Evolutionary conservation across 2,797 vertebrate species (phyloP).

Genomic region (Sylvilagus floridanus): DNA sequence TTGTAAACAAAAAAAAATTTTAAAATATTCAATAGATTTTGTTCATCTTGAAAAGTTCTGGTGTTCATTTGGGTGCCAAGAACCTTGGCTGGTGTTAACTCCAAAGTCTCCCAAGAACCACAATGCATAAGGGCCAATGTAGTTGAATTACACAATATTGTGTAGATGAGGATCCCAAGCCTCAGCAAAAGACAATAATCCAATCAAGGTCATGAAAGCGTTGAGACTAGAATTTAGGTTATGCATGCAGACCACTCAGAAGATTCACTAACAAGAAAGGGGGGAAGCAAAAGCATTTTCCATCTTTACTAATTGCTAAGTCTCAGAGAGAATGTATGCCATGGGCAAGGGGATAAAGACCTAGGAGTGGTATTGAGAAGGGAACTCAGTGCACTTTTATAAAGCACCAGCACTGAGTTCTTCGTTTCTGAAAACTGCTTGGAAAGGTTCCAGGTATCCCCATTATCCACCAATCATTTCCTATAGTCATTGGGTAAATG

Average conservation of each 20-base stretch:
- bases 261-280: not conserved
- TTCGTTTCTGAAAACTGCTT: not conserved
- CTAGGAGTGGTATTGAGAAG: not conserved
- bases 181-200: not conserved
- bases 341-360: not conserved
- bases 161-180: not conserved
- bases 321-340: not conserved
- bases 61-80: not conserved
- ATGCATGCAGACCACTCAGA: not conserved
- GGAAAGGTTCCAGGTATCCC: not conserved
- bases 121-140: not conserved
- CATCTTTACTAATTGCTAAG: not conserved
- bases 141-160: not conserved
- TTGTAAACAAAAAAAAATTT: too few relatives aligned
- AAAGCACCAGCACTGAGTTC: not conserved
- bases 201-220: not conserved
- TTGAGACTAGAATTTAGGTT: not conserved
- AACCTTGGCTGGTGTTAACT: not conserved
- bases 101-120: not conserved
- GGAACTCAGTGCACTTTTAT: not conserved
- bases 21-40: not conserved
- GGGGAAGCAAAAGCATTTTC: not conserved
- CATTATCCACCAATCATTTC: not conserved
- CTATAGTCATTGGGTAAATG: not conserved
- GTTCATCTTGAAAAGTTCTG: not conserved